Evolutionary conservation across 2,113 vertebrate species (phyloP), one percentile per base, ranked within the genome.

Genomic region (Abramis brama): DNA sequence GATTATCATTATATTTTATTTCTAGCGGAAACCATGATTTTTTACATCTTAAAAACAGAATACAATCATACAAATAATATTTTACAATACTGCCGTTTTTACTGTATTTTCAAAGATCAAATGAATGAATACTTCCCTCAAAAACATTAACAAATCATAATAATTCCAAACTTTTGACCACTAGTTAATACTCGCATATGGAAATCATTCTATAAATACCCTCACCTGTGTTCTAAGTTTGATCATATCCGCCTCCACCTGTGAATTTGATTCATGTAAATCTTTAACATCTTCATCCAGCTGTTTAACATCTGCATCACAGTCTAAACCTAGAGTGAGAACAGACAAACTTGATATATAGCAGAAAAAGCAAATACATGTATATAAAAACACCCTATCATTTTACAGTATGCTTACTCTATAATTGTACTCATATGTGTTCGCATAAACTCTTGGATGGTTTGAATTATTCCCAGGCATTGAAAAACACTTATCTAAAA

Each of bases 241-340:
- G 92, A 99, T 99, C 98, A 99, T 99, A 90, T 99, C 98, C 21
- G 98, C 96, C 92, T 99, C 98, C 96, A 99, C 97, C 91, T 98
- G 97, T 82, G 97, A 98, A 95, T 99, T 99, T 79, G 97, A 97
- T 93, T 99, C 97, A 92, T 95, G 97, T 92, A 99, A 95, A 93
- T 99, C 97, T 95, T 99, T 98, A 94, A 99, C 99, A 93, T 99
- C 98, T 91, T 99, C 97, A 89, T 99, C 97, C 93, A 99, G 94
- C 94, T 99, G 98, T 93, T 98, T 99, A 93, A 99, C 98, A 87
- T 99, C 98, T 88, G 99, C 97, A 60, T 99, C 98, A 2, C 97
- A 97, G 89, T 99, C 97, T 92, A 99, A 96, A 84, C 97, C 98
- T 99, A 66, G n/a, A 33, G 74, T 2, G 81, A 57, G 30, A 83